Base-by-base conservation (phyloP, 2,797 vertebrate genomes). In the Mionectes olivaceus region DNA sequence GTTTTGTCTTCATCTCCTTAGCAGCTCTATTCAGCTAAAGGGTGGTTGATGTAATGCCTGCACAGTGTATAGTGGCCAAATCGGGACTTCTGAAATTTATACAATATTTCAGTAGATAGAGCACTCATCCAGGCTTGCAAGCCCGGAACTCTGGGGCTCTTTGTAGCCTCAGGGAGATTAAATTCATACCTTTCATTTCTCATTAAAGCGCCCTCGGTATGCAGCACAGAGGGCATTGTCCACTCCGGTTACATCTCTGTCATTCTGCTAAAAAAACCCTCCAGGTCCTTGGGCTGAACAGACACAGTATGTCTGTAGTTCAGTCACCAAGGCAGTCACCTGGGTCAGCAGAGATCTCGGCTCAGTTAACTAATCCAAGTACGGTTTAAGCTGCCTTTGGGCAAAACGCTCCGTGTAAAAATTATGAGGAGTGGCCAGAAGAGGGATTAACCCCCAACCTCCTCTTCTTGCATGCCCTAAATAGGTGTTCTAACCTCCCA, bases 161-260 rank as follows among this genome's bases (percentile, higher is more conserved):
- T 69, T 67, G 63, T 91, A 90, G 80, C 85, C 85, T 91, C 10
- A 6, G 44, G 80, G 74, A 88, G 69, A 69, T 65, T 41, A 86
- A 65, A 94, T 94, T 75, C 74, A 41, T 75, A 88, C 90, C 70
- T 96, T 96, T 93, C 73, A 82, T 95, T 90, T 76, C 63, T 89
- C 57, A 69, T 88, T 78, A 50, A 87, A 88, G 70, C 0, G 3
- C 90, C 65, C 25, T 71, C 76, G 75, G 94, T 89, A 43, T 53
- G 63, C 41, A 60, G 71, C 46, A 70, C 5, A 6, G 73, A 75
- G 65, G 55, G 57, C 57, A n/a, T 39, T 88, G 91, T 94, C 96
- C 80, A 37, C 78, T 86, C 69, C 10, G 3, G 79, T 91, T 65
- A 53, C 60, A 35, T 81, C 83, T 90, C 59, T 79, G 70, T 88